Conservation (phyloP, 1,140 invertebrate genomes). For the Leptinotarsa lineolata region DNA sequence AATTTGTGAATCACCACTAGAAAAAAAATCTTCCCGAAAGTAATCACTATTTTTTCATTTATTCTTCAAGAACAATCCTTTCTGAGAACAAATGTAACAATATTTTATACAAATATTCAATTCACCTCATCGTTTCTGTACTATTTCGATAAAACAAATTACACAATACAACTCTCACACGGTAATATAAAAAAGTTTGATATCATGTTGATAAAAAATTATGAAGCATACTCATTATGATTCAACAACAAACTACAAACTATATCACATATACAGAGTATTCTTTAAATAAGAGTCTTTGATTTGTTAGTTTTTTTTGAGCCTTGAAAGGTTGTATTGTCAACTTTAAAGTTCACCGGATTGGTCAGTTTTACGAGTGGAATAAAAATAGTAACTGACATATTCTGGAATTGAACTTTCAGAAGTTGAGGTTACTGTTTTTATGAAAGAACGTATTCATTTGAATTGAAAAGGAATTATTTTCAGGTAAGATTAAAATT, state of each 20-base stretch:
- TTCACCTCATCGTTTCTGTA: background rate
- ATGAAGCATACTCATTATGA: conserved; percentile 33
- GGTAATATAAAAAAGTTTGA: conserved; percentile 22
- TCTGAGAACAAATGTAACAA: background rate
- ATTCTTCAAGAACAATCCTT: background rate
- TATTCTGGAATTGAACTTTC: too few species aligned
- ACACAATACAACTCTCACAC: conserved; percentile 17
- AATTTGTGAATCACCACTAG: background rate
- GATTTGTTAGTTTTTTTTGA: conserved; percentile 32
- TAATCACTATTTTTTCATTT: background rate
- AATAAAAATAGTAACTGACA: background rate
- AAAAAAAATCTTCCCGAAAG: background rate
- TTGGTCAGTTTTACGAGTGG: conserved; percentile 12
- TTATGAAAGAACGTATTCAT: too few species aligned
- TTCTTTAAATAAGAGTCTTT: conserved; percentile 40
- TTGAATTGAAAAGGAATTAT: too few species aligned
- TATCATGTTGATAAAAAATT: conserved; percentile 28
- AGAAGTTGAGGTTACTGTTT: too few species aligned
- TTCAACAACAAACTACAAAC: conserved; percentile 42
- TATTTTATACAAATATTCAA: background rate
- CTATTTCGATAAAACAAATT: background rate
- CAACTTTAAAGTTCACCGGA: conserved; percentile 32
- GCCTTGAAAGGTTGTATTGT: conserved; percentile 40
- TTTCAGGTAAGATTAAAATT: too few species aligned
- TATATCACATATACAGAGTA: conserved; percentile 47